phyloP scores from a whole-genome alignment of 2,113 vertebrate species.

The Poeciliopsis occidentalis region DNA sequence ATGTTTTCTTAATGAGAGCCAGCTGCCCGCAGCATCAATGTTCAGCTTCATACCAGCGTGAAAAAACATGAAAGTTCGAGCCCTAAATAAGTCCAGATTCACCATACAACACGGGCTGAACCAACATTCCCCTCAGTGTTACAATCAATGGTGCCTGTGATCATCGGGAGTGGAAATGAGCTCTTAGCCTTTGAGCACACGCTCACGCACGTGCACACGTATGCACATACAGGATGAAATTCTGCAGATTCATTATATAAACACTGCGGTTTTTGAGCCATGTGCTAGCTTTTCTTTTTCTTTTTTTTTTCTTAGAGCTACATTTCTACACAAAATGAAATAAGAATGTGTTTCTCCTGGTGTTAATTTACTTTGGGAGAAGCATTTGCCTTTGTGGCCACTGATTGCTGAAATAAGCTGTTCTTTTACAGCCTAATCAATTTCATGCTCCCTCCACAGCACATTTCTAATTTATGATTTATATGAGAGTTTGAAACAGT shows the following conservation, averaged over 20 bases:
- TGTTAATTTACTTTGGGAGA: conserved; percentile 35
- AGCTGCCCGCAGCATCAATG: conserved; percentile 71
- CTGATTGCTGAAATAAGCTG: conserved; percentile 44
- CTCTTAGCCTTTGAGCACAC: no score
- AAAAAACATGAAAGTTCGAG: conserved; percentile 73
- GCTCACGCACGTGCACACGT: no score
- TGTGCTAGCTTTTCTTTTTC: conserved; percentile 22
- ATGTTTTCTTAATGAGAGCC: conserved; percentile 74
- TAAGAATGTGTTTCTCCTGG: conserved; percentile 27
- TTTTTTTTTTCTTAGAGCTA: conserved; percentile 38
- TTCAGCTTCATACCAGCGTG: conserved; percentile 67
- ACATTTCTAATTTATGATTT: conserved; percentile 37
- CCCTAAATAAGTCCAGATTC: conserved; percentile 79
- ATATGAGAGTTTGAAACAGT: conserved; percentile 16
- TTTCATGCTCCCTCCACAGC: conserved; percentile 49
- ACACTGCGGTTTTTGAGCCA: conserved; percentile 47
- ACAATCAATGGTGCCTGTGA: conserved; percentile 76
- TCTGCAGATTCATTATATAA: conserved; percentile 55
- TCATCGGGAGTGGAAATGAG: conserved; percentile 75
- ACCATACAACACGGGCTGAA: conserved; percentile 61
- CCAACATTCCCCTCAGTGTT: conserved; percentile 67
- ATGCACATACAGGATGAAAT: conserved; percentile 34
- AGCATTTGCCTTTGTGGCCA: conserved; percentile 20
- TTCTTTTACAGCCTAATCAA: conserved; percentile 50
- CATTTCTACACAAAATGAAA: conserved; percentile 44